Conservation (phyloP, 2,888 invertebrate genomes). For the Alloscopus bannaensis region DNA sequence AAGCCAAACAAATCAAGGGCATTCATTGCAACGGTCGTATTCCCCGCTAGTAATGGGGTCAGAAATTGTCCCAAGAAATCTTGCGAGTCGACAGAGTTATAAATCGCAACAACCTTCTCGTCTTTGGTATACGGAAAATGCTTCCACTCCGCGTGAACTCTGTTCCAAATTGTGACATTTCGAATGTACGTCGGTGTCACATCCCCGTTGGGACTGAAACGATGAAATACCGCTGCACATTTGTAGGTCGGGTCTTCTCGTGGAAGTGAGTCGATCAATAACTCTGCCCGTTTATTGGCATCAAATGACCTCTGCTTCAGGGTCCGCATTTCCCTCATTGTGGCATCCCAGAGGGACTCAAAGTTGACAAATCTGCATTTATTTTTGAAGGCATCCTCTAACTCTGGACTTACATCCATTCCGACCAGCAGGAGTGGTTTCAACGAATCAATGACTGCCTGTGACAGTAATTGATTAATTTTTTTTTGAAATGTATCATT, state of each 20-base stretch:
- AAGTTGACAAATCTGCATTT: not conserved
- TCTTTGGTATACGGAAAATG: constrained; percentile 83
- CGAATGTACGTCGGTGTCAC: not conserved
- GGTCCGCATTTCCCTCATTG: not conserved
- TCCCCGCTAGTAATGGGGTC: constrained; percentile 87
- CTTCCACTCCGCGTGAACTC: constrained; percentile 91
- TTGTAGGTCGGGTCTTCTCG: no score
- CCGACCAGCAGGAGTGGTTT: not conserved
- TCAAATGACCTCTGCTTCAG: no score
- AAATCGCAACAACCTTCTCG: constrained; percentile 87
- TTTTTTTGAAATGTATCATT: not conserved
- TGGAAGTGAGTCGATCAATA: no score
- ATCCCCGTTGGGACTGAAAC: not conserved
- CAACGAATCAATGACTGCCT: not conserved
- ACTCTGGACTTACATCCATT: not conserved
- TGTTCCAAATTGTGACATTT: constrained; percentile 80
- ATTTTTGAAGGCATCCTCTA: not conserved
- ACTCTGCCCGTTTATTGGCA: no score
- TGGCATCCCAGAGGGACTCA: not conserved
- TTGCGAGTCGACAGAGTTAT: constrained; percentile 92
- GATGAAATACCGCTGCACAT: not conserved
- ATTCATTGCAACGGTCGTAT: constrained; percentile 81
- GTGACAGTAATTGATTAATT: not conserved
- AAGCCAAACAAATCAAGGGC: not conserved
- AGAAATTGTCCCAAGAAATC: constrained; percentile 92